Evolutionary conservation across 2,113 vertebrate species (phyloP).

Genomic region (Euleptes europaea): DNA sequence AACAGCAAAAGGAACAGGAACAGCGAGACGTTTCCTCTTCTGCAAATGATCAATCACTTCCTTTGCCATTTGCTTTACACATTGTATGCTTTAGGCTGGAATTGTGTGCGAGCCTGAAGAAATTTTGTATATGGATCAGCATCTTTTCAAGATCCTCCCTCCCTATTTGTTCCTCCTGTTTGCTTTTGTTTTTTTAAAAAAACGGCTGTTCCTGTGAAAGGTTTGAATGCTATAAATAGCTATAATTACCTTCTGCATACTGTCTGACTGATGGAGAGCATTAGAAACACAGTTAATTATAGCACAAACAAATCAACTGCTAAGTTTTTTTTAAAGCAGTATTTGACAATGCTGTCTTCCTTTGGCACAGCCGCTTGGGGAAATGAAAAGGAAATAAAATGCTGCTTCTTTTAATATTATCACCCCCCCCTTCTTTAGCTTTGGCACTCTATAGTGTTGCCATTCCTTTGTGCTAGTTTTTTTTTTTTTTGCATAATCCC

Average conservation of each 20-base stretch:
- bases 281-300: constrained; percentile 19
- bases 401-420: not conserved
- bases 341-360: not conserved
- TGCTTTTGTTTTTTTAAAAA: not conserved
- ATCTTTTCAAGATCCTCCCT: not conserved
- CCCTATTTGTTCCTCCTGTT: not conserved
- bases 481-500: not conserved
- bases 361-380: not conserved
- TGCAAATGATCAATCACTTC: not conserved
- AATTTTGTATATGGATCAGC: not conserved
- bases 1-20: not conserved
- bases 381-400: not conserved
- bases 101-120: not conserved
- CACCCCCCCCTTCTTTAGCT: not conserved
- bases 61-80: not conserved
- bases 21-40: not conserved
- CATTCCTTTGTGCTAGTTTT: not conserved
- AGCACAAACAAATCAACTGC: not conserved
- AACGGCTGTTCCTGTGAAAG: not conserved
- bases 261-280: not conserved
- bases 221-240: constrained; percentile 5
- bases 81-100: not conserved
- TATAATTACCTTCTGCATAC: not conserved
- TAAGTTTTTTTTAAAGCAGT: not conserved
- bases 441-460: not conserved